Conservation (phyloP, 2,797 vertebrate genomes). For the Leuciscus waleckii region DNA sequence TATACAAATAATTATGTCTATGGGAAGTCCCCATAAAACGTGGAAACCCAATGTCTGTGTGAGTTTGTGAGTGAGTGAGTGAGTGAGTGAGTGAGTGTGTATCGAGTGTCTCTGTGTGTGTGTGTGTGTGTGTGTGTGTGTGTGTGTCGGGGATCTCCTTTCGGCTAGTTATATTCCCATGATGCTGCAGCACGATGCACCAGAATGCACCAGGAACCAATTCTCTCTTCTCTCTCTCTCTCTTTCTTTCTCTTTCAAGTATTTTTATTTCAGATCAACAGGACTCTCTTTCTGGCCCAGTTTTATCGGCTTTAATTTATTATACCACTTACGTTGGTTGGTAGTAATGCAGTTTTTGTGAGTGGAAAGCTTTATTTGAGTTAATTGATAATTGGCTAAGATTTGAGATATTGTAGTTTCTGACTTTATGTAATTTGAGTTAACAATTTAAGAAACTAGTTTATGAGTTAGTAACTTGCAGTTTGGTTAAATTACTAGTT, state of each 20-base stretch:
- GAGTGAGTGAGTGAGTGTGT: no score
- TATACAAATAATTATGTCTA: not conserved
- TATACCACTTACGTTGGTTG: constrained; percentile 35
- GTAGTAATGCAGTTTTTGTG: constrained; percentile 14
- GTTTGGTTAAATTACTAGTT: not conserved
- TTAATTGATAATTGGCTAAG: not conserved
- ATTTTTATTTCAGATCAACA: constrained; percentile 34
- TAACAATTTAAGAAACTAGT: not conserved
- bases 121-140: constrained; percentile 19
- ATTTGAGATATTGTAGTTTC: constrained; percentile 7
- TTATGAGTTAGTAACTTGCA: constrained; percentile 4
- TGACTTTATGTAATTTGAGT: not conserved
- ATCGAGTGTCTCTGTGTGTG: not conserved
- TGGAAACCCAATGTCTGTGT: not conserved
- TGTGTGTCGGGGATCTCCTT: constrained; percentile 62
- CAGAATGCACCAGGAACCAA: constrained; percentile 74
- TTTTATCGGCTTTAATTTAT: constrained; percentile 61
- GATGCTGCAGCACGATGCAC: constrained; percentile 78
- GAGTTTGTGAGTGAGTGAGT: constrained; percentile 7
- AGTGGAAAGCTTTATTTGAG: constrained; percentile 7
- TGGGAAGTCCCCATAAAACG: not conserved
- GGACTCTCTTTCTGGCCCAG: constrained; percentile 41
- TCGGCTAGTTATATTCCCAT: constrained; percentile 70
- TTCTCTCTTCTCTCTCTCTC: constrained; percentile 16
- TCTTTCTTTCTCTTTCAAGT: constrained; percentile 40